Percentiles rank a stretch among this genome's conserved stretches.
Evolutionary conservation across 2,797 vertebrate genomes (phyloP).

Genomic region (Scleropages formosus): DNA sequence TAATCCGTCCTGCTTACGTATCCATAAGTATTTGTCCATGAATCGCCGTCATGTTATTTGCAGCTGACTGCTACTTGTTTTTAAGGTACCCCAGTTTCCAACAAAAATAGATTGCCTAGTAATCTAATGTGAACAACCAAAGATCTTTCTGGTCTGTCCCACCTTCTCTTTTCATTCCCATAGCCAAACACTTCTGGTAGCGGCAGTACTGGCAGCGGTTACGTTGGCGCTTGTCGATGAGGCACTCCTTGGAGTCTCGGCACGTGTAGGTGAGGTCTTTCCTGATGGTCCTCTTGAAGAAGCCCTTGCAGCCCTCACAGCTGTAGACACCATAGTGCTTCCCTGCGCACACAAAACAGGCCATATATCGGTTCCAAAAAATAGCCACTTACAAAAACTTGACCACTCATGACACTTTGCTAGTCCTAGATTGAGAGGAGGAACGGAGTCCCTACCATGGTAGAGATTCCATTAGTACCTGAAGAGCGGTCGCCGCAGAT

Average conservation of each 20-base stretch:
- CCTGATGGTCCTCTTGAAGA: conserved; percentile 91
- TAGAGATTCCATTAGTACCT: conserved; percentile 63
- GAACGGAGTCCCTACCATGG: background rate
- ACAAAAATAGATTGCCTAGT: too few relatives aligned
- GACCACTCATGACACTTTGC: background rate
- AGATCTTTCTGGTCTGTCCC: background rate
- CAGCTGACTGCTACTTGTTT: background rate
- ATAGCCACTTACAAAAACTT: background rate
- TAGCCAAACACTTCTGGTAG: conserved; percentile 91
- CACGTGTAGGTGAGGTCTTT: conserved; percentile 94
- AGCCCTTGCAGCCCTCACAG: conserved; percentile 94
- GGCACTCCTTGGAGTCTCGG: conserved; percentile 89
- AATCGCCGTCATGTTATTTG: too few relatives aligned
- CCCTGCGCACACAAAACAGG: conserved; percentile 60
- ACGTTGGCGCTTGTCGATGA: conserved; percentile 92
- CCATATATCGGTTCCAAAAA: background rate
- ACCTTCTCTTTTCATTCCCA: conserved; percentile 98
- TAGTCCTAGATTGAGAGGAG: background rate
- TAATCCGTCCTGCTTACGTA: background rate
- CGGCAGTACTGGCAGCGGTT: conserved; percentile 95
- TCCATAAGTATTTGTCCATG: too few relatives aligned
- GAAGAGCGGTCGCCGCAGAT: conserved; percentile 96
- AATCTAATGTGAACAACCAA: too few relatives aligned
- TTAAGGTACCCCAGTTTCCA: background rate
- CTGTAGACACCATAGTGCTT: conserved; percentile 94